Percentiles rank a stretch among this genome's conserved stretches.
phyloP scores from a whole-genome alignment of 2,888 invertebrate genomes.

The Drosophila subsilvestris region DNA sequence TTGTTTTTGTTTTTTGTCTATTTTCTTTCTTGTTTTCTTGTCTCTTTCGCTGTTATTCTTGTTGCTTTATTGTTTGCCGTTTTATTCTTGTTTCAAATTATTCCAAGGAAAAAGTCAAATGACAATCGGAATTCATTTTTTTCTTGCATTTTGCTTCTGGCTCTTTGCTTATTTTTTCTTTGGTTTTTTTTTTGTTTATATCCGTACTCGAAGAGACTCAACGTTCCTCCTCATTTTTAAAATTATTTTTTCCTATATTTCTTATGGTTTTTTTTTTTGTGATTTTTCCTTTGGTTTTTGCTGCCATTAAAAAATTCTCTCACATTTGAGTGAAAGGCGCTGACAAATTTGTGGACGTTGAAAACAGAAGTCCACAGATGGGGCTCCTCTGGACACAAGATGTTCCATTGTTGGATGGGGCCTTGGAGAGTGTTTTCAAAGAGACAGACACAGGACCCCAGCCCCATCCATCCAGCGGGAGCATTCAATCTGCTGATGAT shows the following conservation, averaged over 20 bases:
- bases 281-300: constrained; percentile 17
- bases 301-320: constrained; percentile 40
- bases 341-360: background rate
- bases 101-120: constrained; percentile 62
- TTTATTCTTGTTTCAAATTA: constrained; percentile 10
- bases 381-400: background rate
- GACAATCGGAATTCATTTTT: constrained; percentile 45
- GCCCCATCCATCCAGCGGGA: no score
- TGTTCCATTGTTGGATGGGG: background rate
- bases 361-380: background rate
- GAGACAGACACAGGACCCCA: no score
- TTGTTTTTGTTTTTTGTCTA: no score
- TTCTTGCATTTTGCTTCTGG: constrained; percentile 20
- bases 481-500: background rate
- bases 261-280: constrained; percentile 8
- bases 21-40: constrained; percentile 8
- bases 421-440: background rate
- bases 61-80: constrained; percentile 10
- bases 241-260: background rate
- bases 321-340: constrained; percentile 36
- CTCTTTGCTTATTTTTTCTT: background rate
- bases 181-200: background rate
- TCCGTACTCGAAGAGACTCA: no score
- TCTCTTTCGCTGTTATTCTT: constrained; percentile 7
- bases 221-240: no score